phyloP scores from a whole-genome alignment of 2,797 vertebrate genomes.

The Rhynchotus rufescens region DNA sequence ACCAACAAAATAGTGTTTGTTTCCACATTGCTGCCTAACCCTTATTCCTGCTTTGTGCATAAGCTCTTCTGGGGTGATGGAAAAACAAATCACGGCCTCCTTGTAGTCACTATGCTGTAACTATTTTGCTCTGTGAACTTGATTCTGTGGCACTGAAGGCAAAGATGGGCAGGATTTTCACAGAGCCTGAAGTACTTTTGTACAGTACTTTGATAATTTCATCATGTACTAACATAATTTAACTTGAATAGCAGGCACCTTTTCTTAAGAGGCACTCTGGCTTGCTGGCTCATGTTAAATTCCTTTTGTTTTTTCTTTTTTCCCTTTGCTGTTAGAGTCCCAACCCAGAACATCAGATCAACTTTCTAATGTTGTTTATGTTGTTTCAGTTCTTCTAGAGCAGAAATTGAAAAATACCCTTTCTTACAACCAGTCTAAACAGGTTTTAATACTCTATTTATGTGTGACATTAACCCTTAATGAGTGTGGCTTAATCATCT shows the following conservation, averaged over 20 bases:
- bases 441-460: conserved; percentile 16
- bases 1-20: rapidly evolving
- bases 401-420: background rate
- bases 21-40: background rate
- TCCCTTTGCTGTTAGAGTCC: background rate
- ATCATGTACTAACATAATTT: background rate
- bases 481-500: background rate
- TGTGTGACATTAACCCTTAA: background rate
- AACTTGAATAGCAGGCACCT: background rate
- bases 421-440: conserved; percentile 26
- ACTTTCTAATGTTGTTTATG: conserved; percentile 1
- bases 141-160: background rate
- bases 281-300: background rate
- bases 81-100: background rate
- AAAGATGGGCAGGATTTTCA: background rate
- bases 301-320: background rate
- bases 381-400: conserved; percentile 12
- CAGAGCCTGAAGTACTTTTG: background rate
- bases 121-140: background rate
- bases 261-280: background rate
- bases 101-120: rapidly evolving
- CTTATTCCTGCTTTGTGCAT: background rate
- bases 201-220: background rate
- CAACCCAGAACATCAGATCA: background rate
- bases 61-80: background rate